A percentile compares a stretch with the other conserved stretches of the same genome.
These are phyloP conservation scores for Erythrolamprus reginae DNA, from an alignment of 2,113 vertebrate species.

Conservation along the genomic window DNA sequence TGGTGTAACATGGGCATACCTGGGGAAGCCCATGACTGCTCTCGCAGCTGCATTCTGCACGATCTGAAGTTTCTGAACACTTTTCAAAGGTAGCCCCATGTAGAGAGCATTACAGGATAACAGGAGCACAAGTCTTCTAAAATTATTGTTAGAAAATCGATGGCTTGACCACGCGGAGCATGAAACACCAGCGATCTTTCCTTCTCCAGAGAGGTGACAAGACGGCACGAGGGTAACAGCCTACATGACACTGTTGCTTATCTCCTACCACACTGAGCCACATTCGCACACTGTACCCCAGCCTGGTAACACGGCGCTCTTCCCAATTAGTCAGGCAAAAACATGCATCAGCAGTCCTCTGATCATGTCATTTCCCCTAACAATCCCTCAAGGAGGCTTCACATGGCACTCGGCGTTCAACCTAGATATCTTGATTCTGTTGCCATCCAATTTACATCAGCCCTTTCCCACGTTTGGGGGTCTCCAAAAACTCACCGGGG, in stretches of 20 bases:
- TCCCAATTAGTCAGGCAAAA: conserved; percentile 10
- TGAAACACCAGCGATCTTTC: not conserved
- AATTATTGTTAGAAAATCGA: not conserved
- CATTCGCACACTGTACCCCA: not conserved
- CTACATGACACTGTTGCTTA: not conserved
- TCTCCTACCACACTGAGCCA: not conserved
- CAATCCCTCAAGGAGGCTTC: not conserved
- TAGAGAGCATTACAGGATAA: no score
- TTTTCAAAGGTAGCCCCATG: no score
- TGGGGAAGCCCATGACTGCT: no score
- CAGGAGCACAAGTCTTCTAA: not conserved
- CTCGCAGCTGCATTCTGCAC: no score
- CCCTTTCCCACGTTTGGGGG: not conserved
- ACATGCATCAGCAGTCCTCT: not conserved
- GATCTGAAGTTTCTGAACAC: no score
- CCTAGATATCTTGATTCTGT: not conserved
- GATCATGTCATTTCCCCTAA: not conserved
- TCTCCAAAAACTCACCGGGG: not conserved
- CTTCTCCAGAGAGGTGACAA: not conserved
- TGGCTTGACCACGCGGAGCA: not conserved
- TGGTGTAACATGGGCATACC: no score
- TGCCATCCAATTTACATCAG: not conserved
- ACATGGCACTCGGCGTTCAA: not conserved
- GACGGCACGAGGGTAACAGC: not conserved
- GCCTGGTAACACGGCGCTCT: not conserved